A percentile compares a stretch with the other conserved stretches of the same genome.
Evolutionary conservation across 1,140 invertebrate species (phyloP).

Genomic region (Tribolium madens): DNA sequence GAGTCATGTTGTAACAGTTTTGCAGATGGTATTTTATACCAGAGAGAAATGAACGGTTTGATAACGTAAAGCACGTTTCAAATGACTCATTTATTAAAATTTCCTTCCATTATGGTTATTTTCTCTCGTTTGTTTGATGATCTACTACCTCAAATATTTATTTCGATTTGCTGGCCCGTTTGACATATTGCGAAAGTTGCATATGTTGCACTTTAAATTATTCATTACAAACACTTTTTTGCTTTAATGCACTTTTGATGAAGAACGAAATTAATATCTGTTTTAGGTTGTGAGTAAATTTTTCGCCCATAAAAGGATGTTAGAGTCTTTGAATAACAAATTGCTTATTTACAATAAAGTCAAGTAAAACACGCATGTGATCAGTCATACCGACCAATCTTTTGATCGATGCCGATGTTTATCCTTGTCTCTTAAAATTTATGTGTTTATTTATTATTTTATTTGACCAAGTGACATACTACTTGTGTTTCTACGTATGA

Average conservation of each 20-base stretch:
- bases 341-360: not conserved
- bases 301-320: not conserved
- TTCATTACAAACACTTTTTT: conserved; percentile 16
- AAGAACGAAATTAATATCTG: not conserved
- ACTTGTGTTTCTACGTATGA: not conserved
- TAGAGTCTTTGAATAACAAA: conserved; percentile 4
- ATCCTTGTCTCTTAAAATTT: not conserved
- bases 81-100: conserved; percentile 1
- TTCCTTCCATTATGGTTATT: too few species aligned
- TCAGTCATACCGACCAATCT: not conserved
- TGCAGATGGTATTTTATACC: conserved; percentile 13
- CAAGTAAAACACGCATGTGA: not conserved
- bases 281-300: too few species aligned
- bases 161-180: not conserved
- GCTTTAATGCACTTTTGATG: conserved; percentile 2
- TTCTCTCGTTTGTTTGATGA: too few species aligned
- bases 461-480: conserved; percentile 8
- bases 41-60: conserved; percentile 5
- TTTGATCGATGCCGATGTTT: conserved; percentile 17
- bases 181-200: not conserved
- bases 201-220: conserved; percentile 12
- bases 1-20: conserved; percentile 15
- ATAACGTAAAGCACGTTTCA: not conserved
- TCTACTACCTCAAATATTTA: conserved; percentile 13
- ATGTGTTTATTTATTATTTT: conserved; percentile 12